These are phyloP conservation scores for Addax nasomaculatus DNA, from an alignment of 2,113 vertebrate species.

Conservation along the genomic window DNA sequence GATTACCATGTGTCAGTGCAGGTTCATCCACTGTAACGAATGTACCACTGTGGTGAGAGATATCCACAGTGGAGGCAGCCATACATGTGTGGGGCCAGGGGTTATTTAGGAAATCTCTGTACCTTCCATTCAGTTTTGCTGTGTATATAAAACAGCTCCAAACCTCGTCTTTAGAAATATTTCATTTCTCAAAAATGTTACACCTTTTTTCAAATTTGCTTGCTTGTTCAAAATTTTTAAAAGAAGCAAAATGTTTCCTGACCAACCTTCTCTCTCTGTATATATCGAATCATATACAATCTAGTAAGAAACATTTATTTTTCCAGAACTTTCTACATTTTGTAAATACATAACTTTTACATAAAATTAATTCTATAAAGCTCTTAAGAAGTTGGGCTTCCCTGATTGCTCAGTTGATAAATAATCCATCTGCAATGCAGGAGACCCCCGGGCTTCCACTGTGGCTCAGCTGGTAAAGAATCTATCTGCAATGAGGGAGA, in stretches of 20 bases:
- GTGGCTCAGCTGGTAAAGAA: background rate
- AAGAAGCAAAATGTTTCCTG: background rate
- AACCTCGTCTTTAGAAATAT: background rate
- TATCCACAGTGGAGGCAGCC: background rate
- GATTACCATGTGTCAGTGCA: background rate
- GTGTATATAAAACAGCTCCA: background rate
- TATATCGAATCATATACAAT: background rate
- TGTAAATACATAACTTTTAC: background rate
- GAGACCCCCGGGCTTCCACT: background rate
- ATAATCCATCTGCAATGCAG: background rate
- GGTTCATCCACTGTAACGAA: background rate
- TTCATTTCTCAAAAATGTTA: constrained; percentile 14
- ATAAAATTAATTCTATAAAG: background rate
- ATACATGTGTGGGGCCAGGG: rapidly evolving
- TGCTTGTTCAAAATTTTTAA: background rate
- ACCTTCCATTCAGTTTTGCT: background rate
- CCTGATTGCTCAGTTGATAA: background rate
- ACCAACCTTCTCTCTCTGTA: background rate
- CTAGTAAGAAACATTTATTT: background rate
- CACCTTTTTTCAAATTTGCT: background rate
- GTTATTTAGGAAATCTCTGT: background rate
- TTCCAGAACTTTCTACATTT: background rate
- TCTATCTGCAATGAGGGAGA: background rate
- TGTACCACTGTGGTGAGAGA: background rate
- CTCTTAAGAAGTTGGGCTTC: background rate